These are phyloP conservation scores for Microtus oregoni DNA, from an alignment of 2,113 vertebrate genomes.

Conservation along the genomic window DNA sequence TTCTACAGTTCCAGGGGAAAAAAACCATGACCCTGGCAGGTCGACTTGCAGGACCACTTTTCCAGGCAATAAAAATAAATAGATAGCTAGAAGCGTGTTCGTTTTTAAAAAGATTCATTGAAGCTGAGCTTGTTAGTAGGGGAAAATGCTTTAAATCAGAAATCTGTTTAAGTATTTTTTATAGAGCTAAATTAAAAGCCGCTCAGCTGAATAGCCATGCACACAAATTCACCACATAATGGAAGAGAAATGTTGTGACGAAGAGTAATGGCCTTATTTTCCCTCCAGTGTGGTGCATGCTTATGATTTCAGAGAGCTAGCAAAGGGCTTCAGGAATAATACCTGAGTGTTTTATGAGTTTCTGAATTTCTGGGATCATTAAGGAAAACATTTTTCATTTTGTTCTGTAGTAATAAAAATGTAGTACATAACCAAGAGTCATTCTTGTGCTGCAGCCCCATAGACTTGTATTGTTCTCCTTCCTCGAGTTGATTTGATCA, in stretches of 20 bases:
- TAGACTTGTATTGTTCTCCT: slow-evolving; percentile 22
- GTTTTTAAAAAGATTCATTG: slow-evolving; percentile 36
- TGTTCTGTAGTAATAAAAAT: slow-evolving; percentile 23
- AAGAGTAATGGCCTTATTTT: neutral
- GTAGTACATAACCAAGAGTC: slow-evolving; percentile 29
- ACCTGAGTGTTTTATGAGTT: slow-evolving; percentile 16
- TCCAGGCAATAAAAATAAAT: slow-evolving; percentile 91
- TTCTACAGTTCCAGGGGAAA: slow-evolving; percentile 93
- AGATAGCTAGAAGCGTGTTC: slow-evolving; percentile 20
- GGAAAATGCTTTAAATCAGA: slow-evolving; percentile 29
- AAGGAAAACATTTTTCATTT: slow-evolving; percentile 40
- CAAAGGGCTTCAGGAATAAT: neutral
- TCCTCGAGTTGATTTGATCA: slow-evolving; percentile 48
- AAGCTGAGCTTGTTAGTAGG: slow-evolving; percentile 40
- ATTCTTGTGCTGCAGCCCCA: neutral
- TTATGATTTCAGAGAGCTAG: slow-evolving; percentile 4
- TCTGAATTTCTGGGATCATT: slow-evolving; percentile 9
- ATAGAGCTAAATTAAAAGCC: slow-evolving; percentile 53
- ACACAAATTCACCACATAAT: neutral
- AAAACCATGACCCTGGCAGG: slow-evolving; percentile 96
- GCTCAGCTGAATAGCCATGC: neutral
- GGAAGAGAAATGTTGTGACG: neutral
- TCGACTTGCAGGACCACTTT: slow-evolving; percentile 96
- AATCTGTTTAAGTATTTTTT: slow-evolving; percentile 42
- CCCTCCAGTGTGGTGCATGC: neutral